Evolutionary conservation across 2,113 vertebrate species (phyloP), one percentile per base, ranked within the genome.

Genomic region (Isichthys henryi): DNA sequence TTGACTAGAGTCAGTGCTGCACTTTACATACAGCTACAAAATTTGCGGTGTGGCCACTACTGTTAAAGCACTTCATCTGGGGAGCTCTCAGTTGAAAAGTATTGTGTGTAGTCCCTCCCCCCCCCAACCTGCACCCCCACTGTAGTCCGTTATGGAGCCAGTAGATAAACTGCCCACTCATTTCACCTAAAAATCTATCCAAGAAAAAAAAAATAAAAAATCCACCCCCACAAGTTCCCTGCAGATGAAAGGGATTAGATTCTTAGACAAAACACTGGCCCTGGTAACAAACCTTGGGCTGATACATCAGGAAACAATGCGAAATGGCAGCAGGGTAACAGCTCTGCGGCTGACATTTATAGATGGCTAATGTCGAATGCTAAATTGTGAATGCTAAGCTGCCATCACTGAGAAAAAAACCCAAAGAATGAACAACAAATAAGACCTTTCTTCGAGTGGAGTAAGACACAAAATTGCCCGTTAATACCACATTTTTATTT

Each of bases 391-490:
- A 43, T 80, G 35, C 66, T 31, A 74, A 74, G 66, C 31, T 74
- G 66, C 27, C 31, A 27, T 74, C 27, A 43, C 11, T 0, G n/a
- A n/a, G 7, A 19, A 43, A 35, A 80, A 80, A 43, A 0, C n/a
- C 62, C n/a, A 70, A 43, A 43, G 35, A 80, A 80, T 35, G 74
- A 80, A 80, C 74, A 43, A 15, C 10, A 39, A 80, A 80, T 80
- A 80, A 43, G 74, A 43, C 74, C 39, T 27, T 11, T 17, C 17
- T 80, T 80, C 39, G 35, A 80, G 74, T 80, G 74, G 74, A 80
- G 15, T 80, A 80, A 80, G 74, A 80, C 74, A 31, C 74, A 80
- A 80, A 80, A 80, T 80, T 80, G 74, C 74, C 74, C 19, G 74
- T 80, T 35, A 80, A 80, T 13, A 80, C 31, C 74, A 17, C 74